Percentiles rank a stretch among this genome's conserved stretches.
Conservation (phyloP, 1,140 invertebrate genomes). For the Halictus rubicundus region DNA sequence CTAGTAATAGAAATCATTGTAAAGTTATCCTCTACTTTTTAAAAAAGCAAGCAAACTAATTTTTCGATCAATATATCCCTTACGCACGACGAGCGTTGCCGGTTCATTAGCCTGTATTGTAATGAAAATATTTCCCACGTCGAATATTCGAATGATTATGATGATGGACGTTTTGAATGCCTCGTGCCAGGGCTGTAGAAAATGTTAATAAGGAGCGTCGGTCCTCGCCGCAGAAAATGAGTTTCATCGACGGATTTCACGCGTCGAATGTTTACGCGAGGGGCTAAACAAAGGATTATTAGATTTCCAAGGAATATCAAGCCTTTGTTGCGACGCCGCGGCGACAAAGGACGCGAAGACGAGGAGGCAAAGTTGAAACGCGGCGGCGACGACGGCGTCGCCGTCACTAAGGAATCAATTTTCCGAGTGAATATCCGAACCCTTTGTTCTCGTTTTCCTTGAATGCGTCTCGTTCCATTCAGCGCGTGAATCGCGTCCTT, state of each 20-base stretch:
- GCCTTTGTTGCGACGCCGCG: background rate
- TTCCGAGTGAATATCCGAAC: conserved; percentile 56
- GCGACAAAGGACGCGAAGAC: conserved; percentile 4
- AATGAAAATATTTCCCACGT: too few species aligned
- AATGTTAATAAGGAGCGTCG: background rate
- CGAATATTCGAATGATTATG: too few species aligned
- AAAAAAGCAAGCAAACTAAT: too few species aligned
- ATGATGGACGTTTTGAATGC: too few species aligned
- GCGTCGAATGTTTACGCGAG: background rate
- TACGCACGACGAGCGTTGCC: too few species aligned
- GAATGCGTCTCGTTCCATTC: conserved; percentile 36
- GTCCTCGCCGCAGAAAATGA: background rate
- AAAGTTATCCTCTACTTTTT: too few species aligned
- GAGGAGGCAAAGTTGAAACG: conserved; percentile 30
- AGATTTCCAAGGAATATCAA: conserved; percentile 8
- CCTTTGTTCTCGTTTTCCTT: conserved; percentile 46
- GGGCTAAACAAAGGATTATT: background rate
- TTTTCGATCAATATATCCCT: too few species aligned
- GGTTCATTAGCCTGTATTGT: too few species aligned
- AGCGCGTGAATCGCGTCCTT: conserved; percentile 53
- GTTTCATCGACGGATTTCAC: background rate
- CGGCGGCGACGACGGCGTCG: conserved; percentile 35
- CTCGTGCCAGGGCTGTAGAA: too few species aligned
- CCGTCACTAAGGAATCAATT: conserved; percentile 57
- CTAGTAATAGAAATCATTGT: too few species aligned